A percentile compares a stretch with the other conserved stretches of the same genome.
Evolutionary conservation across 2,888 invertebrate species (phyloP).

Genomic region (Malacosoma neustria): DNA sequence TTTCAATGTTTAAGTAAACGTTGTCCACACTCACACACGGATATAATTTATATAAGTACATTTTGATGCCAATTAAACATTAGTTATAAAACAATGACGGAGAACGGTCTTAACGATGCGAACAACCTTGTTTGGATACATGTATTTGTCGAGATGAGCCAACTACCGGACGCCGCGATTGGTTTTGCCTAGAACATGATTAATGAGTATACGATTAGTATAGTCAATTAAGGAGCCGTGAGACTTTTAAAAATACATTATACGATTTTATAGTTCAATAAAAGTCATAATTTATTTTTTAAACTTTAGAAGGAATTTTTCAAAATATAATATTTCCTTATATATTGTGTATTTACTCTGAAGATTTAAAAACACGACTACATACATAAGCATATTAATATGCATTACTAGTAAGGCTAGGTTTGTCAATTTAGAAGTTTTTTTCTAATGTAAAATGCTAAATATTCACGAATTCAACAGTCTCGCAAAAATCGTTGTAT

Average conservation of each 20-base stretch:
- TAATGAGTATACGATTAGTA: slow-evolving; percentile 35
- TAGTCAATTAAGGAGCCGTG: slow-evolving; percentile 28
- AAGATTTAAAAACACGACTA: no score
- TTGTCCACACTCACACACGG: no score
- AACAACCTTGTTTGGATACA: slow-evolving; percentile 1
- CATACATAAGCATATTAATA: no score
- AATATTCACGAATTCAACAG: no score
- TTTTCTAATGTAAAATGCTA: slow-evolving; percentile 1
- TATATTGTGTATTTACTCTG: no score
- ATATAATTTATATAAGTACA: no score
- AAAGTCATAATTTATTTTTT: background rate
- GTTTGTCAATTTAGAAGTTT: slow-evolving; percentile 1
- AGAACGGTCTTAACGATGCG: slow-evolving; percentile 1
- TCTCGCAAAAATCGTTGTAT: no score
- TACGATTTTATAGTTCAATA: slow-evolving; percentile 3
- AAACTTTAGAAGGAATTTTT: background rate
- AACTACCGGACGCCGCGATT: slow-evolving; percentile 31
- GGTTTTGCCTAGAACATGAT: slow-evolving; percentile 29
- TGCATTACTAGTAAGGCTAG: background rate
- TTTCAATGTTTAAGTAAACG: no score
- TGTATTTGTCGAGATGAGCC: slow-evolving; percentile 1
- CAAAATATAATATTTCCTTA: background rate
- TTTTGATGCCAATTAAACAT: background rate
- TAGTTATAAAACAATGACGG: background rate
- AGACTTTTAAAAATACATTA: slow-evolving; percentile 26